Conservation (phyloP, 2,797 vertebrate species). For the Argyrosomus regius region DNA sequence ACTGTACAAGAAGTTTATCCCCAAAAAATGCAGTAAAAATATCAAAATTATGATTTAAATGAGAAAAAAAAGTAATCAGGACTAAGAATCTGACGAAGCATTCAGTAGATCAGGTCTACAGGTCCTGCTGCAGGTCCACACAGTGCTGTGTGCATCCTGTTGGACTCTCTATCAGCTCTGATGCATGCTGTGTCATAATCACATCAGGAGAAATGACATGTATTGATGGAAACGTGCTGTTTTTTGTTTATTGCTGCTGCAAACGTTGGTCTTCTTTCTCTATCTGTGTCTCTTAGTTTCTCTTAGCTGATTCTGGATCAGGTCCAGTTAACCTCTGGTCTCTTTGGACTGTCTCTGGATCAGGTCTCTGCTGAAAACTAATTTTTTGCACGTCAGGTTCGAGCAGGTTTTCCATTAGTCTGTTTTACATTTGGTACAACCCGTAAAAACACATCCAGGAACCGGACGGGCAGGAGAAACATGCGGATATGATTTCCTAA, state of each 20-base stretch:
- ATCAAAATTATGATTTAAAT: neutral
- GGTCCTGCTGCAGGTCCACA: neutral
- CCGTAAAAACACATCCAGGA: neutral
- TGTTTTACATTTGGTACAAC: neutral
- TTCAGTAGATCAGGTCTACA: neutral
- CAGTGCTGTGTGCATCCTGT: neutral
- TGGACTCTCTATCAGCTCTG: neutral
- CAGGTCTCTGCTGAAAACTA: neutral
- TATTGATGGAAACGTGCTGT: no score
- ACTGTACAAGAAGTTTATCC: no score
- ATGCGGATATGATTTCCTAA: neutral
- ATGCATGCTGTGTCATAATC: neutral
- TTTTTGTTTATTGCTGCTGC: neutral
- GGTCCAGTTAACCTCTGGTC: neutral
- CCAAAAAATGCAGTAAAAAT: no score
- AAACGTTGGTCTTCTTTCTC: neutral
- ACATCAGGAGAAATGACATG: neutral
- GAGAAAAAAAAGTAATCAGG: neutral
- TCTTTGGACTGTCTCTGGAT: neutral
- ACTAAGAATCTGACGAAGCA: neutral
- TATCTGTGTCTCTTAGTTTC: neutral
- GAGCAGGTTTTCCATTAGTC: neutral
- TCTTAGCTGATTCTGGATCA: neutral
- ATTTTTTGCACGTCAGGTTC: constrained; percentile 1
- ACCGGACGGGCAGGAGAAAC: neutral